Evolutionary conservation across 2,113 vertebrate genomes (phyloP).

Genomic region (Antennarius striatus): DNA sequence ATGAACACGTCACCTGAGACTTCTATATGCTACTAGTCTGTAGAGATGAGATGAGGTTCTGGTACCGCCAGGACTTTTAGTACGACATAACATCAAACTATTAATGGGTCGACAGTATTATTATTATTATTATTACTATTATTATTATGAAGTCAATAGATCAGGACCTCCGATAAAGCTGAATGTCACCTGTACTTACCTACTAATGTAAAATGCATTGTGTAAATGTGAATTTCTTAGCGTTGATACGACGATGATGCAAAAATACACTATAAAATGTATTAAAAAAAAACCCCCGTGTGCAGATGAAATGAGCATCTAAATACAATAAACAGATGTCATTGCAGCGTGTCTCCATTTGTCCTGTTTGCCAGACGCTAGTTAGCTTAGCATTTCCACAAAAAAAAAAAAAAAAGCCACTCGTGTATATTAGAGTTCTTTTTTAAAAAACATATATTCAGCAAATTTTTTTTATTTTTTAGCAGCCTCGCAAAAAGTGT

Average conservation of each 20-base stretch:
- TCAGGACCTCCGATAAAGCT: conserved; percentile 49
- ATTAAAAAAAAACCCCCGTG: conserved; percentile 64
- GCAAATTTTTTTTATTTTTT: too few relatives aligned
- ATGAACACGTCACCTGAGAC: conserved; percentile 41
- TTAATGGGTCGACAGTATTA: background rate
- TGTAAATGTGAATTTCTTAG: conserved; percentile 83
- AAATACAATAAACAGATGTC: conserved; percentile 76
- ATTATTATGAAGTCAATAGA: conserved; percentile 34
- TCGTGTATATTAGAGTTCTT: too few relatives aligned
- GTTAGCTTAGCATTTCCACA: background rate
- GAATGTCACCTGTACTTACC: conserved; percentile 77
- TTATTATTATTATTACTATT: background rate
- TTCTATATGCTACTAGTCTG: conserved; percentile 36
- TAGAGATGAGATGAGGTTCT: conserved; percentile 46
- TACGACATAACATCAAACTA: conserved; percentile 31
- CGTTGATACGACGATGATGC: conserved; percentile 69
- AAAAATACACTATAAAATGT: conserved; percentile 69
- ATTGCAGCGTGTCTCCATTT: conserved; percentile 56
- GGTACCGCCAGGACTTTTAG: conserved; percentile 45
- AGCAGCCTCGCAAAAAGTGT: too few relatives aligned
- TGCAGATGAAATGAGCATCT: conserved; percentile 70
- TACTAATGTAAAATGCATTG: conserved; percentile 80
- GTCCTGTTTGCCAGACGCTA: conserved; percentile 3
- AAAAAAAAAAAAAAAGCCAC: conserved; percentile 9
- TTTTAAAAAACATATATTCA: too few relatives aligned